Evolutionary conservation across 2,113 vertebrate species (phyloP).

Genomic region (Aldabrachelys gigantea): DNA sequence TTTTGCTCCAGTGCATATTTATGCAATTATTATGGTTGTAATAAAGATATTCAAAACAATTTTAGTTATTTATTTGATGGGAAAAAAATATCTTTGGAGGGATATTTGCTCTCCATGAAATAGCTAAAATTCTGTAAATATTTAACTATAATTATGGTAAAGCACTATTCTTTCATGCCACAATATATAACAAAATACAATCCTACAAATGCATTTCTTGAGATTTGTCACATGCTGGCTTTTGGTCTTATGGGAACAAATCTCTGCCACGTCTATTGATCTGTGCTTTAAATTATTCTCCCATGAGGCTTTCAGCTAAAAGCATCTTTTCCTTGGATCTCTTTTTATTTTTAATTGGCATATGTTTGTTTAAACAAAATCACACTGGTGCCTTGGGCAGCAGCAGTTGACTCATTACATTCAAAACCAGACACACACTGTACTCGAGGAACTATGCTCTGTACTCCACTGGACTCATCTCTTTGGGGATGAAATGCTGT

Average conservation of each 20-base stretch:
- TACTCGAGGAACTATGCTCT: constrained; percentile 33
- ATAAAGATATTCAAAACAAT: constrained; percentile 13
- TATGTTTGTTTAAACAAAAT: constrained; percentile 79
- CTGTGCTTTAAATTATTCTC: constrained; percentile 75
- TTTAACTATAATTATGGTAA: constrained; percentile 69
- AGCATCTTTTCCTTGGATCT: constrained; percentile 72
- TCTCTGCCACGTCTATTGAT: constrained; percentile 70
- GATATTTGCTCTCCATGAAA: constrained; percentile 59
- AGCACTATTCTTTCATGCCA: constrained; percentile 55
- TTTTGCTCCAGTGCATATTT: constrained; percentile 20
- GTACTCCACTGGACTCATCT: constrained; percentile 60
- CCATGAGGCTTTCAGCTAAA: constrained; percentile 67
- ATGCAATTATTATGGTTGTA: constrained; percentile 27
- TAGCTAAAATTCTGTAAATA: constrained; percentile 66
- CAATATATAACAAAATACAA: constrained; percentile 57
- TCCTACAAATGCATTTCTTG: constrained; percentile 48
- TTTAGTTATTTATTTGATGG: constrained; percentile 2
- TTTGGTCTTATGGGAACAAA: constrained; percentile 68
- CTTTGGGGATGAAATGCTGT: constrained; percentile 57
- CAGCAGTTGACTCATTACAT: constrained; percentile 23
- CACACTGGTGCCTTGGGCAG: constrained; percentile 66
- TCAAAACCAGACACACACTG: constrained; percentile 49
- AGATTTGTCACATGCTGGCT: constrained; percentile 69
- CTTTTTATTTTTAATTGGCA: constrained; percentile 79
- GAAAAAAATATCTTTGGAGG: constrained; percentile 51